Evolutionary conservation across 1,140 invertebrate genomes (phyloP), one percentile per base, ranked within the genome.

Genomic region (Temnothorax curvispinosus): DNA sequence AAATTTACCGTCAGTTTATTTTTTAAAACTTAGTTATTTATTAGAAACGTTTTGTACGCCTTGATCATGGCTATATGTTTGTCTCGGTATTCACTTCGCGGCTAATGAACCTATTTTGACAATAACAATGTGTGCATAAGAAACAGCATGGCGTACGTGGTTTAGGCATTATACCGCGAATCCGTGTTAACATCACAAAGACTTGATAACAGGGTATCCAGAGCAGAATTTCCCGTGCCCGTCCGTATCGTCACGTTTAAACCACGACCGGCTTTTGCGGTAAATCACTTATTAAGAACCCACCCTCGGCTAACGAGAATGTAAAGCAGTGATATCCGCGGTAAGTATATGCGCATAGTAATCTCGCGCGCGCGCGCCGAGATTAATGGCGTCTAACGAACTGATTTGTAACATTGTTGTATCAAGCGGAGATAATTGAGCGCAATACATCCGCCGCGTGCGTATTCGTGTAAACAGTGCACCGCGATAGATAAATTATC

Each of bases 321-420:
- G 80, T 74, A 65, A 85, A 78, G 32, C 74, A 75, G 38, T 62
- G 74, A 62, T 85, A 75, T 77, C 69, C 35, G 13, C 72, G 82
- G 58, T 77, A 78, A 85, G 74, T 85, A 54, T 65, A 85, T 78
- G 82, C 82, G 74, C 74, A 65, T 78, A 65, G 47, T 85, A 85
- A 85, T 78, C 74, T 35, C 27, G 27, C 27, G 27, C 74, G 47
- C 47, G 60, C 44, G 13, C 47, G 27, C 27, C 27, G 74, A 52
- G 62, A 85, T 78, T 85, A 78, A 85, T 85, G 47, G 58, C 62
- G 58, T 85, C 74, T 85, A 85, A 85, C 62, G 71, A 85, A 85
- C 82, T 85, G 74, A 85, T 85, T 85, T 77, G 74, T 85, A 78
- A 84, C 80, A 84, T 84, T 84, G 80, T 84, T 74, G 80, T 84